Base-by-base conservation (phyloP, 2,113 vertebrate genomes). In the Catharus bicknelli region DNA sequence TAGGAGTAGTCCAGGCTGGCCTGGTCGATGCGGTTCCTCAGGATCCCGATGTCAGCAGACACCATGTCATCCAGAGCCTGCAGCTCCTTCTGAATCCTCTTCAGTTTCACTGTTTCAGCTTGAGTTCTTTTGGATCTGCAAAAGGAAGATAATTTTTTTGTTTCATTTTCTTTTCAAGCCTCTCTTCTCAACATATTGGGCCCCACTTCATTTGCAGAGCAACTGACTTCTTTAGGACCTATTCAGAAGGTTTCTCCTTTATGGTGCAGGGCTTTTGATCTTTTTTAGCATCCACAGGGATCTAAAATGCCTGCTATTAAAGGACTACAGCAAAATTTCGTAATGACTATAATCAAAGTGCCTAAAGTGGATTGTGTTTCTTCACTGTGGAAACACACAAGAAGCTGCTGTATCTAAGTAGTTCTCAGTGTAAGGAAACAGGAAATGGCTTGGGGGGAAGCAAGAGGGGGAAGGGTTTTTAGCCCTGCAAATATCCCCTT, bases 41-140 rank as follows among this genome's bases (percentile, higher is more conserved):
- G 98, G 96, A 99, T 99, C 43, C 98, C 98, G 26, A 99, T 99
- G 90, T 99, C 99, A 75, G 97, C 98, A 26, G 99, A 99, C 45
- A 99, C 99, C 97, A 99, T 98, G 96, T 99, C 98, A 88, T 99
- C 99, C 64, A 99, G 97, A 53, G 98, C 97, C 94, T 99, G 99
- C 8, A 99, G 97, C 92, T 99, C 99, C 90, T 98, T 99, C 97
- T 99, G 99, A 93, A 99, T 98, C 68, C 98, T 97, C 89, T 98
- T 99, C 45, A 99, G 97, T 92, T 99, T 99, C 90, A 99, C 96
- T 3, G 98, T 97, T 94, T 99, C 99, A 10, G 98, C 99, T 78
- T 99, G 98, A 59, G 99, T 99, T 97, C 98, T 98, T 97, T 98
- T 99, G 78, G 99, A 99, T 95, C 99, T 99, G 96, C 75, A 95